A percentile compares a stretch with the other conserved stretches of the same genome.
Evolutionary conservation across 1,140 invertebrate genomes (phyloP).

Genomic region (Papilio polyxenes): DNA sequence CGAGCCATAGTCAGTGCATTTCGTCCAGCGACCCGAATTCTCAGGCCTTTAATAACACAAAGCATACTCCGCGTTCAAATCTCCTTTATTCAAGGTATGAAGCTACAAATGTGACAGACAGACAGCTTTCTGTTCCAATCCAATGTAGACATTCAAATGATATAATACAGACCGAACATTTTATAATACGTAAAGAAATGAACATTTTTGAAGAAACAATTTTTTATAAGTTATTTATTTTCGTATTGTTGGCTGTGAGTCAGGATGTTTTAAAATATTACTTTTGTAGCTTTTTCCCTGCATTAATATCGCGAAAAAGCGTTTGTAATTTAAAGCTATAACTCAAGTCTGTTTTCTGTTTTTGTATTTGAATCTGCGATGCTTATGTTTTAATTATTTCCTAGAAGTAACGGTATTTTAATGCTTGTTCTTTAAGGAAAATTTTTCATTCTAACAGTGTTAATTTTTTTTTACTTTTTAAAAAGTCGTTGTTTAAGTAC

Average conservation of each 20-base stretch:
- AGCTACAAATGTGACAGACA: conserved; percentile 31
- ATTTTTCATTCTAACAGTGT: background rate
- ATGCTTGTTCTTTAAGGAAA: background rate
- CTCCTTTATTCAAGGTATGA: conserved; percentile 41
- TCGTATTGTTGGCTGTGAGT: background rate
- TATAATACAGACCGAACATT: conserved; percentile 14
- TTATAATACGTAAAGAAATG: conserved; percentile 15
- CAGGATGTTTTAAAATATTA: conserved; percentile 19
- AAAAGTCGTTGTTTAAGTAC: no score
- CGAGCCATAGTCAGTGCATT: conserved; percentile 57
- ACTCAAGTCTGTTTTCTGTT: conserved; percentile 13
- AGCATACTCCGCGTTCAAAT: conserved; percentile 48
- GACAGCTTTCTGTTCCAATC: background rate
- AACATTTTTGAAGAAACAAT: background rate
- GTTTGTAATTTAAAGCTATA: conserved; percentile 17
- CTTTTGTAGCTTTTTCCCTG: background rate
- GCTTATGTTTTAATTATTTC: background rate
- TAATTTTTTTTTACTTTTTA: background rate
- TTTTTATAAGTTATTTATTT: background rate
- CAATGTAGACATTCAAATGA: conserved; percentile 27
- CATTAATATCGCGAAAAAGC: conserved; percentile 14
- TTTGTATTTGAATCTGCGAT: background rate
- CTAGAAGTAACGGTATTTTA: background rate
- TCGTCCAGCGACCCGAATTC: conserved; percentile 61
- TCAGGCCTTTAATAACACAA: conserved; percentile 56